phyloP scores from a whole-genome alignment of 1,140 invertebrate genomes.

The Scaptomyza hsui region DNA sequence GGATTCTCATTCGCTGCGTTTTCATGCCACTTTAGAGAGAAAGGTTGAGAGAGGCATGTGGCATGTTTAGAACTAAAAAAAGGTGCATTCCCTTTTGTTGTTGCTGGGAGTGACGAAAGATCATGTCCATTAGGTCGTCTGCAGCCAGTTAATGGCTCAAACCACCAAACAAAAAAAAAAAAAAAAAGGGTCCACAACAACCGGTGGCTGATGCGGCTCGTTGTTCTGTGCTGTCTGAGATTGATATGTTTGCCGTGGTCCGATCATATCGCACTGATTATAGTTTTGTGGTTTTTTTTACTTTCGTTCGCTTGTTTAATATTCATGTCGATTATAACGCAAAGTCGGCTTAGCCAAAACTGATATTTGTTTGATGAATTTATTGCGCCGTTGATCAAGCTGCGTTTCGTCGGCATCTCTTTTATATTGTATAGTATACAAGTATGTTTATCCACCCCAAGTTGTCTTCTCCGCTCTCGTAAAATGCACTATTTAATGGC shows the following conservation, averaged over 20 bases:
- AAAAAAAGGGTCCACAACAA: constrained; percentile 46
- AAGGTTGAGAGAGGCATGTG: not conserved
- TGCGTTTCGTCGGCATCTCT: constrained; percentile 64
- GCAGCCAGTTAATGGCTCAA: constrained; percentile 72
- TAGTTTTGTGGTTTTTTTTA: constrained; percentile 68
- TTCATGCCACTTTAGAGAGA: not conserved
- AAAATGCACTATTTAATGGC: constrained; percentile 74
- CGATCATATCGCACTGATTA: constrained; percentile 78
- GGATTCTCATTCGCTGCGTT: not conserved
- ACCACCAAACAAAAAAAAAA: constrained; percentile 13
- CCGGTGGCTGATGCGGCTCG: constrained; percentile 46
- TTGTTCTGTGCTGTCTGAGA: constrained; percentile 40
- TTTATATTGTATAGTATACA: constrained; percentile 17
- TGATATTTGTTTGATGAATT: constrained; percentile 68
- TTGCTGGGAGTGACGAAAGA: constrained; percentile 75
- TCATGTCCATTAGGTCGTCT: constrained; percentile 78
- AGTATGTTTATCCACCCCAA: constrained; percentile 3
- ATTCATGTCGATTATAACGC: constrained; percentile 68
- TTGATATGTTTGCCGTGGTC: constrained; percentile 63
- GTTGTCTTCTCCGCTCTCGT: constrained; percentile 44
- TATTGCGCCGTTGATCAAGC: constrained; percentile 70
- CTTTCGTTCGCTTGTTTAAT: constrained; percentile 48
- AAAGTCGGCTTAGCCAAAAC: constrained; percentile 37
- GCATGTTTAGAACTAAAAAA: constrained; percentile 33
- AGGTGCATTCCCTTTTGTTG: constrained; percentile 56